phyloP scores from a whole-genome alignment of 1,140 invertebrate genomes.

The Musca domestica region DNA sequence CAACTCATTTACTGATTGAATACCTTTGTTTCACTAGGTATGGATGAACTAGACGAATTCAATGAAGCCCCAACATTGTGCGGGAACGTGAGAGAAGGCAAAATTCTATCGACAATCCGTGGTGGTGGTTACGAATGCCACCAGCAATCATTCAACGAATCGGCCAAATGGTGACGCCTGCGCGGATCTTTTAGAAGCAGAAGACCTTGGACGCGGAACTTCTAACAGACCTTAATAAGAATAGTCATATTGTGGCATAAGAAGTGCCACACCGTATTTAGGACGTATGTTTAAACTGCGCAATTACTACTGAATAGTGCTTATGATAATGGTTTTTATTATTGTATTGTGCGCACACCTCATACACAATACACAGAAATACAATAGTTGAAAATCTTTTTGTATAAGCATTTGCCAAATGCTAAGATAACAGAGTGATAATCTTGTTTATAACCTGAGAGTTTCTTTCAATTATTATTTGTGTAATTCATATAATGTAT shows the following conservation, averaged over 20 bases:
- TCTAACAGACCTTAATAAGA: conserved; percentile 52
- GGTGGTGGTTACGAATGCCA: conserved; percentile 21
- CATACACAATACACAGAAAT: not conserved
- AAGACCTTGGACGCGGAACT: conserved; percentile 46
- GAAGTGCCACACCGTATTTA: not conserved
- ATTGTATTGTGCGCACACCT: conserved; percentile 6
- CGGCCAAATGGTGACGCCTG: conserved; percentile 45
- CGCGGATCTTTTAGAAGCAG: conserved; percentile 44
- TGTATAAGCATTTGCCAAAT: conserved; percentile 18
- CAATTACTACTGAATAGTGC: conserved; percentile 16
- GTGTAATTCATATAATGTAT: too few relatives aligned
- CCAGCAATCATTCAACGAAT: conserved; percentile 24
- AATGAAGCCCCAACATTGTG: conserved; percentile 78
- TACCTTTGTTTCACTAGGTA: conserved; percentile 56
- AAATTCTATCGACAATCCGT: conserved; percentile 44
- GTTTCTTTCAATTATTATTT: too few relatives aligned
- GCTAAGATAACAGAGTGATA: conserved; percentile 10
- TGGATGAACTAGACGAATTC: conserved; percentile 86
- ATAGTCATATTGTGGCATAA: conserved; percentile 53
- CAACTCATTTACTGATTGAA: too few relatives aligned
- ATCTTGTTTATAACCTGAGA: conserved; percentile 12
- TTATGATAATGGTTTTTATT: conserved; percentile 9
- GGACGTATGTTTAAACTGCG: conserved; percentile 6
- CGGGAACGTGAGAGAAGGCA: conserved; percentile 46
- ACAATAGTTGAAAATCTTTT: conserved; percentile 4